These are phyloP conservation scores for Austrofundulus limnaeus DNA, from an alignment of 2,113 vertebrate species.

Conservation along the genomic window DNA sequence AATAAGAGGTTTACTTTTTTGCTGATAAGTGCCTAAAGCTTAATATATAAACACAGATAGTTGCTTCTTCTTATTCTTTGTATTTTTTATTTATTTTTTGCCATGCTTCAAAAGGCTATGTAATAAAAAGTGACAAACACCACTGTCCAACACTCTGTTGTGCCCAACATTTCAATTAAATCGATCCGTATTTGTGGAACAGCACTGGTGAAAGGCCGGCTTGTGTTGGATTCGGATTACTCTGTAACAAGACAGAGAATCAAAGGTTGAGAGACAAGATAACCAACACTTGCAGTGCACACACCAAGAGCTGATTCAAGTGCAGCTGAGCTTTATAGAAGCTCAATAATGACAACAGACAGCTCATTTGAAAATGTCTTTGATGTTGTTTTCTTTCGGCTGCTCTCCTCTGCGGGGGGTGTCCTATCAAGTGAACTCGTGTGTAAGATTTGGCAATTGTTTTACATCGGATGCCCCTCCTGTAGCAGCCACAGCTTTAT, in stretches of 20 bases:
- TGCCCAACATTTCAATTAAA: constrained; percentile 45
- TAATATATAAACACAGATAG: not conserved
- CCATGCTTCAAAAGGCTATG: constrained; percentile 2
- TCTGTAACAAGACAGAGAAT: constrained; percentile 47
- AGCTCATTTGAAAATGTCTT: too few species aligned
- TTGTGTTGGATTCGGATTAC: constrained; percentile 37
- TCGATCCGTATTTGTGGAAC: constrained; percentile 58
- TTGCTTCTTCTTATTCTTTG: not conserved
- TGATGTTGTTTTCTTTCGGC: too few species aligned
- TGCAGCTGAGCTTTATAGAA: constrained; percentile 4
- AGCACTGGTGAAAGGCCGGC: constrained; percentile 22
- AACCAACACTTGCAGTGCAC: constrained; percentile 19
- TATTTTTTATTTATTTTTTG: constrained; percentile 2
- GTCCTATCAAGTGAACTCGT: too few species aligned
- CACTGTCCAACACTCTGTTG: constrained; percentile 16
- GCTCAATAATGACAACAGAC: not conserved
- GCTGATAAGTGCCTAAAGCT: too few species aligned
- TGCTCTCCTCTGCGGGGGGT: too few species aligned
- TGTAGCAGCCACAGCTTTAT: too few species aligned
- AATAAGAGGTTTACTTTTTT: too few species aligned
- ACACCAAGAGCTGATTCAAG: constrained; percentile 3
- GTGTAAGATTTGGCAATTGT: too few species aligned
- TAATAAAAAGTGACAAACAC: constrained; percentile 44
- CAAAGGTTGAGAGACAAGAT: constrained; percentile 41
- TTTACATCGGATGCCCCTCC: too few species aligned